A percentile compares a stretch with the other conserved stretches of the same genome.
Conservation (phyloP, 1,140 invertebrate genomes). For the Tetraneura akinire region DNA sequence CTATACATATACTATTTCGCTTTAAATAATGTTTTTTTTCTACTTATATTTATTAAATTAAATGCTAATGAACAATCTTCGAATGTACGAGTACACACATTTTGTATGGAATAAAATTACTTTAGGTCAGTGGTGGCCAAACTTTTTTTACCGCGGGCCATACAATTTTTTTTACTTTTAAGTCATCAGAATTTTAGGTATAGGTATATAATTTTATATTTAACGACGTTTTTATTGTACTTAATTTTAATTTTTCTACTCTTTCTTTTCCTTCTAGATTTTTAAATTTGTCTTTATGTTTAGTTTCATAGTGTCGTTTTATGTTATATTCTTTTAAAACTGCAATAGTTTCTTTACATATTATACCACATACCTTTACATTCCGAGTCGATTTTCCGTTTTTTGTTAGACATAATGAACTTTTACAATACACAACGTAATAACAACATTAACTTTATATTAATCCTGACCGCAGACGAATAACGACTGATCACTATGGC, state of each 20-base stretch:
- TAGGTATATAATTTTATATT: too few species aligned
- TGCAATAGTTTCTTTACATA: conserved; percentile 38
- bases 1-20: too few species aligned
- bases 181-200: too few species aligned
- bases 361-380: conserved; percentile 18
- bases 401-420: conserved; percentile 24
- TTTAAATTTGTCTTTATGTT: conserved; percentile 48
- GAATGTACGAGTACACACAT: too few species aligned
- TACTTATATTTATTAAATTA: too few species aligned
- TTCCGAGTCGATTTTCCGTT: conserved; percentile 6
- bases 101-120: too few species aligned
- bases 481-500: conserved; percentile 2
- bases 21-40: too few species aligned
- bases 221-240: too few species aligned
- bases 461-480: conserved; percentile 1
- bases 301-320: conserved; percentile 48
- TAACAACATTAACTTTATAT: not conserved
- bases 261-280: conserved; percentile 15
- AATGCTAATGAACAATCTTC: too few species aligned
- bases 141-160: too few species aligned
- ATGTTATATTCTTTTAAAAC: conserved; percentile 46
- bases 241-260: conserved; percentile 17
- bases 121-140: too few species aligned
- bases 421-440: conserved; percentile 21
- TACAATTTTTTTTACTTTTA: too few species aligned